These are phyloP conservation scores for Neoniphon sammara DNA, from an alignment of 2,797 vertebrate genomes.

Conservation along the genomic window DNA sequence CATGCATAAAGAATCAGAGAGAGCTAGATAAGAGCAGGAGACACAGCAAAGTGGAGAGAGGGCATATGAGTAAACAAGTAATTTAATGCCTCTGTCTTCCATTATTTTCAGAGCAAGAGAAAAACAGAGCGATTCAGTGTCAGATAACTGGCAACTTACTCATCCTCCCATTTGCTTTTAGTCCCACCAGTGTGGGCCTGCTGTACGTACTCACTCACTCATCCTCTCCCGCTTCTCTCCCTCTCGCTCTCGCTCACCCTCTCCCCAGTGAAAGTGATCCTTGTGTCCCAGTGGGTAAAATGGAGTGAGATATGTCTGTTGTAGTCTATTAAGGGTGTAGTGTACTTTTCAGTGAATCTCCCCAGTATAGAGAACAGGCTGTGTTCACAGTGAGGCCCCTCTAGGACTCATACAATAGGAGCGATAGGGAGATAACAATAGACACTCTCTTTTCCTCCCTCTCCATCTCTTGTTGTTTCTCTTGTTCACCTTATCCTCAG, in stretches of 20 bases:
- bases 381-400: conserved; percentile 28
- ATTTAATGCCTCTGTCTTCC: conserved; percentile 8
- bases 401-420: conserved; percentile 23
- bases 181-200: conserved; percentile 1
- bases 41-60: background rate
- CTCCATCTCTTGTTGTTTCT: background rate
- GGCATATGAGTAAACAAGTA: background rate
- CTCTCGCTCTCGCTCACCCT: conserved; percentile 1
- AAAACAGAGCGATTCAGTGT: conserved; percentile 34
- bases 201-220: background rate
- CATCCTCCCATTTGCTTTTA: conserved; percentile 7
- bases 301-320: conserved; percentile 31
- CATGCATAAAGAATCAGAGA: background rate
- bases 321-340: conserved; percentile 23
- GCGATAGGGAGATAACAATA: conserved; percentile 48
- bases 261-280: conserved; percentile 50
- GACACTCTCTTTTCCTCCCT: conserved; percentile 26
- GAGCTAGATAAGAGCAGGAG: background rate
- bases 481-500: background rate
- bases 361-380: conserved; percentile 37
- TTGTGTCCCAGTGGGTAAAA: conserved; percentile 34
- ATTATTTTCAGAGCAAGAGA: background rate
- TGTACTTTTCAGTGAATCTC: conserved; percentile 24
- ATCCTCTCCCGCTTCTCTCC: background rate
- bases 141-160: conserved; percentile 26